phyloP scores from a whole-genome alignment of 2,113 vertebrate genomes.

The Caranx ignobilis region DNA sequence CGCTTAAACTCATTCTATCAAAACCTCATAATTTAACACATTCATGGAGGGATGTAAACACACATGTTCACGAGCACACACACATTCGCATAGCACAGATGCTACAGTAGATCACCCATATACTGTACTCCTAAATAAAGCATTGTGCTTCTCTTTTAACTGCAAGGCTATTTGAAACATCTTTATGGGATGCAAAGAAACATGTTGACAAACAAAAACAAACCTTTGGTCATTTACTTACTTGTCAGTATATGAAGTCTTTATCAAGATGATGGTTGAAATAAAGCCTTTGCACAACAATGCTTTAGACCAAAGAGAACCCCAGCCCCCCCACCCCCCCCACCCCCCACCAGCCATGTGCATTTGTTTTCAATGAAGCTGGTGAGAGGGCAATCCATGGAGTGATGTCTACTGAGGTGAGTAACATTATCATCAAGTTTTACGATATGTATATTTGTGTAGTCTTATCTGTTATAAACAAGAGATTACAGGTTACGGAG shows the following conservation, averaged over 20 bases:
- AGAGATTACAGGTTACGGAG: too few relatives aligned
- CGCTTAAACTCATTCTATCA: constrained; percentile 63
- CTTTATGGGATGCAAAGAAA: background rate
- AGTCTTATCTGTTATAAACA: too few relatives aligned
- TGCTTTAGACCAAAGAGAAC: background rate
- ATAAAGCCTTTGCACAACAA: background rate
- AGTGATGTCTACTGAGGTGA: too few relatives aligned
- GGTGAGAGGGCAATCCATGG: too few relatives aligned
- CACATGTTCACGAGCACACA: background rate
- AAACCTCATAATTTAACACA: constrained; percentile 28
- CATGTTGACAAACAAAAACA: background rate
- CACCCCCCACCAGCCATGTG: too few relatives aligned
- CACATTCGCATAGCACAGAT: background rate
- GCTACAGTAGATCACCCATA: background rate
- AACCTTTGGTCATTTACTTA: background rate
- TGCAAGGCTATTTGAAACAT: background rate
- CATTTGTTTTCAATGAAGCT: too few relatives aligned
- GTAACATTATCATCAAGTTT: too few relatives aligned
- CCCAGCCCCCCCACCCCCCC: too few relatives aligned
- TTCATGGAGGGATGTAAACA: background rate
- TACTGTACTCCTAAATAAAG: background rate
- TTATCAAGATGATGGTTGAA: background rate
- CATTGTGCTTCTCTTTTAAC: background rate
- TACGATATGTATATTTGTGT: too few relatives aligned
- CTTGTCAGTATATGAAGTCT: background rate